phyloP scores from a whole-genome alignment of 2,888 invertebrate species.

The Leptinotarsa rubiginosa region DNA sequence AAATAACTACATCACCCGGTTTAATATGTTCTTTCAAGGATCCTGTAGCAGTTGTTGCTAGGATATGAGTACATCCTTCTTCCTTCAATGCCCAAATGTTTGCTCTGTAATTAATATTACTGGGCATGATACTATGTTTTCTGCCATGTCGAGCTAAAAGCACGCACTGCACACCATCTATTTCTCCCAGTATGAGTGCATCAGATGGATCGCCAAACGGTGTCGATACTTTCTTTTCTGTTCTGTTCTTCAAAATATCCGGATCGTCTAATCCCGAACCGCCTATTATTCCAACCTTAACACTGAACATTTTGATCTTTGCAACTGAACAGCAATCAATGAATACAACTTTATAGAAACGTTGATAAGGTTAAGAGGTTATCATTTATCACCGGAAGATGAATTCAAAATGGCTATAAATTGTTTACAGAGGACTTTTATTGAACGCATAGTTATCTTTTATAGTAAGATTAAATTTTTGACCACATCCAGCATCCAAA shows the following conservation, averaged over 20 bases:
- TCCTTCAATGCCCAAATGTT: constrained; percentile 94
- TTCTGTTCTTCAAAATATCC: constrained; percentile 78
- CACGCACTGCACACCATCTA: constrained; percentile 80
- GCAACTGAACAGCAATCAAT: too few relatives aligned
- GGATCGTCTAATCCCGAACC: constrained; percentile 95
- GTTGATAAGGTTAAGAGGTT: too few relatives aligned
- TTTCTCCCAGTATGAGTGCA: constrained; percentile 77
- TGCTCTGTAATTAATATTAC: constrained; percentile 90
- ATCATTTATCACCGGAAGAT: too few relatives aligned
- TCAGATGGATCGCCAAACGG: constrained; percentile 87
- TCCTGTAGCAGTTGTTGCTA: constrained; percentile 95
- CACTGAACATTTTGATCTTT: neutral
- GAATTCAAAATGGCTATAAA: too few relatives aligned
- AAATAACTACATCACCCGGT: constrained; percentile 90
- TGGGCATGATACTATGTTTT: constrained; percentile 81
- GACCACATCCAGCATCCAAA: too few relatives aligned
- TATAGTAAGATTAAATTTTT: too few relatives aligned
- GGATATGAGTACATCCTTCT: constrained; percentile 89
- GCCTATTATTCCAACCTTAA: constrained; percentile 94
- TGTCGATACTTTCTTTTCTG: constrained; percentile 76
- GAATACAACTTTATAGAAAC: too few relatives aligned
- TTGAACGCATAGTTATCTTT: too few relatives aligned
- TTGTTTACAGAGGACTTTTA: too few relatives aligned
- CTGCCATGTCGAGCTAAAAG: constrained; percentile 81
- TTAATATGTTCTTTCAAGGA: constrained; percentile 87